phyloP scores from a whole-genome alignment of 2,888 invertebrate genomes.

The Rotaria macrura region DNA sequence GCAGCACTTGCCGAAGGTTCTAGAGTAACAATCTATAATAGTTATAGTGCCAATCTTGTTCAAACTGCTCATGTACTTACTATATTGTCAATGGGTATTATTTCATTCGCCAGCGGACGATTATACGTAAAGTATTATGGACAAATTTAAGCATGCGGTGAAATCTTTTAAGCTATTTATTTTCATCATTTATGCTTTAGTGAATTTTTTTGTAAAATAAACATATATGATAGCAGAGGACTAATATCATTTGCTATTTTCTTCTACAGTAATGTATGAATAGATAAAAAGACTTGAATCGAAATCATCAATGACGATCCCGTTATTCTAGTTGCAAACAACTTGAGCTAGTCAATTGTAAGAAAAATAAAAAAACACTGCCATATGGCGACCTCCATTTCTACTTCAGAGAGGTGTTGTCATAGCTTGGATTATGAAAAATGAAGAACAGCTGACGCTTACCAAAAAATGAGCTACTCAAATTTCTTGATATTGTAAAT shows the following conservation, averaged over 20 bases:
- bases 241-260: too few relatives aligned
- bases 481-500: not conserved
- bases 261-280: too few relatives aligned
- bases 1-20: not conserved
- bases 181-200: too few relatives aligned
- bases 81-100: not conserved
- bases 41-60: not conserved
- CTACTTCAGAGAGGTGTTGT: not conserved
- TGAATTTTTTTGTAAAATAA: too few relatives aligned
- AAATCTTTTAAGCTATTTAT: too few relatives aligned
- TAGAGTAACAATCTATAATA: not conserved
- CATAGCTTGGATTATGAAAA: not conserved
- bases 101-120: not conserved
- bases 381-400: not conserved
- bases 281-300: too few relatives aligned
- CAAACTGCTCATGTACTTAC: not conserved
- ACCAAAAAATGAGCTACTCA: not conserved
- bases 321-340: too few relatives aligned
- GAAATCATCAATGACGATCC: too few relatives aligned
- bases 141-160: not conserved
- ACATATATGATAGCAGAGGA: too few relatives aligned
- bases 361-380: not conserved
- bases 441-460: not conserved
- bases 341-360: too few relatives aligned
- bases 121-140: not conserved